Conservation (phyloP, 2,888 invertebrate genomes). For the Aphidoletes aphidimyza region DNA sequence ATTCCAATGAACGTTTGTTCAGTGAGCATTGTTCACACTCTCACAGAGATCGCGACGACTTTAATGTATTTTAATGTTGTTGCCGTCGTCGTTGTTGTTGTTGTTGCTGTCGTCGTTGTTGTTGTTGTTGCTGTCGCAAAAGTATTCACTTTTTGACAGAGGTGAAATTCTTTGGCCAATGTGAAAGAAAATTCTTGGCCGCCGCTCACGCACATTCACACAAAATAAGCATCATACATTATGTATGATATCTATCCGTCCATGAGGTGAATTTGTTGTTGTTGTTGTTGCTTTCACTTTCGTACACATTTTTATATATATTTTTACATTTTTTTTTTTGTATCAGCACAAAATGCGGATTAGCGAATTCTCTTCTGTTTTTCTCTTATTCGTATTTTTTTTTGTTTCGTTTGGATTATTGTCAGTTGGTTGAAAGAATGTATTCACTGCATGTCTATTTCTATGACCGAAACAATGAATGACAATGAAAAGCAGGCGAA, state of each 20-base stretch:
- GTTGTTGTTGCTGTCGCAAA: too few species aligned
- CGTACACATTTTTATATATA: background rate
- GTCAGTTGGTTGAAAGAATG: background rate
- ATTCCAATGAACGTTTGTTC: too few species aligned
- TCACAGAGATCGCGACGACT: background rate
- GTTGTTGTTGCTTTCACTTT: background rate
- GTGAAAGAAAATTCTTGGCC: background rate
- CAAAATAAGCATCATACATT: slow-evolving; percentile 24
- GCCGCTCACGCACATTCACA: background rate
- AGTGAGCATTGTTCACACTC: background rate
- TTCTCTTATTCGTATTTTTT: background rate
- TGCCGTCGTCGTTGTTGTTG: background rate
- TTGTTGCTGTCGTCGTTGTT: background rate
- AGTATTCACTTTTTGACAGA: too few species aligned
- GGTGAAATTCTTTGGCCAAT: background rate
- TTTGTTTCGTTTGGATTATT: background rate
- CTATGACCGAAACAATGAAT: slow-evolving; percentile 22
- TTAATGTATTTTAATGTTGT: background rate
- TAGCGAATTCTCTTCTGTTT: background rate
- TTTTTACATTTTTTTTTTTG: background rate
- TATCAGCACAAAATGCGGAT: background rate
- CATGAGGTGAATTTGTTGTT: background rate
- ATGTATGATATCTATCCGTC: slow-evolving; percentile 44
- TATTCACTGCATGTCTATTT: background rate
- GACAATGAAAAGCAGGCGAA: background rate